These are phyloP conservation scores for Willisornis vidua DNA, from an alignment of 2,113 vertebrate genomes.

Conservation along the genomic window DNA sequence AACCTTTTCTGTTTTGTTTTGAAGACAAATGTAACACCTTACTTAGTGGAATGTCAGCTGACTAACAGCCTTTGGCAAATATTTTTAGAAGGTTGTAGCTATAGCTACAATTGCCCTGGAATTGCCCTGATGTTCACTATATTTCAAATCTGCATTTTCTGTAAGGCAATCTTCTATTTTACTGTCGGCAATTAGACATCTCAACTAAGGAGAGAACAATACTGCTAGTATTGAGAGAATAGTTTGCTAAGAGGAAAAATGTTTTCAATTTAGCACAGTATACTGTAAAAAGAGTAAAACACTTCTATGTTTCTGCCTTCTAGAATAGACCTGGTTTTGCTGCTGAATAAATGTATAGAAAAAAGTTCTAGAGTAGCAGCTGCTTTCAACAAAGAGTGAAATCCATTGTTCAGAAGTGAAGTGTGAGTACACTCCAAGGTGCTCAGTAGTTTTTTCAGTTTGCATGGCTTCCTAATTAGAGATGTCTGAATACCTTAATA, in stretches of 20 bases:
- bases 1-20: not conserved
- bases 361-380: not conserved
- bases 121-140: not conserved
- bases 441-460: not conserved
- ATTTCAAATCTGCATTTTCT: not conserved
- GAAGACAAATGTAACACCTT: not conserved
- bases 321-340: not conserved
- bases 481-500: not conserved
- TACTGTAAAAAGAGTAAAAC: not conserved
- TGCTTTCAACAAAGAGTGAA: not conserved
- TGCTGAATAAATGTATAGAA: not conserved
- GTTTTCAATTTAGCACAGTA: not conserved
- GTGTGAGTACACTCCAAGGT: not conserved
- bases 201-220: not conserved
- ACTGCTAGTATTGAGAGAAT: not conserved
- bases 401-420: not conserved
- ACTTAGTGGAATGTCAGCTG: not conserved
- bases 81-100: not conserved
- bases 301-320: not conserved
- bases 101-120: not conserved
- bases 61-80: not conserved
- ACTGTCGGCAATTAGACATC: not conserved
- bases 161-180: not conserved
- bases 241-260: not conserved
- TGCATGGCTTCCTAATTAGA: not conserved